A percentile compares a stretch with the other conserved stretches of the same genome.
Evolutionary conservation across 2,888 invertebrate species (phyloP).

Genomic region (Drepanosiphum platanoidis): DNA sequence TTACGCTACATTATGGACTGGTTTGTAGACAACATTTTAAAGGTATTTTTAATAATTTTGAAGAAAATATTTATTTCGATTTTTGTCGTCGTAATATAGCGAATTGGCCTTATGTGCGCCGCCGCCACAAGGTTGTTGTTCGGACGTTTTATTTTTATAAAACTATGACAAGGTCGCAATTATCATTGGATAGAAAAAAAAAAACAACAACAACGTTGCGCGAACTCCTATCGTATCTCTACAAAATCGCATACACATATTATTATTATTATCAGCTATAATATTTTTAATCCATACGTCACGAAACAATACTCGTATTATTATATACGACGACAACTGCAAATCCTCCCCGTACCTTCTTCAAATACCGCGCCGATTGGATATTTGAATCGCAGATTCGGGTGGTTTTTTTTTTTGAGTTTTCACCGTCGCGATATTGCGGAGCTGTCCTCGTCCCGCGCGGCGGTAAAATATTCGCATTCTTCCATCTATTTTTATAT

Average conservation of each 20-base stretch:
- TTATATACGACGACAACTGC: background rate
- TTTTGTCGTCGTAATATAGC: no score
- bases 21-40: no score
- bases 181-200: background rate
- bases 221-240: background rate
- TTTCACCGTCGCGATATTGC: slow-evolving; percentile 15
- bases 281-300: no score
- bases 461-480: slow-evolving; percentile 50
- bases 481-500: slow-evolving; percentile 53
- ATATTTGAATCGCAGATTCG: slow-evolving; percentile 44
- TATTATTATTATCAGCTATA: background rate
- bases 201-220: background rate
- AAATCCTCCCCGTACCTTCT: no score
- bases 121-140: no score
- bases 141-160: background rate
- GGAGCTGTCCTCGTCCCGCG: slow-evolving; percentile 27
- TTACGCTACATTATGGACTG: no score
- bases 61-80: no score
- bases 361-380: no score
- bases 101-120: no score
- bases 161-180: background rate
- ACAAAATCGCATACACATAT: background rate
- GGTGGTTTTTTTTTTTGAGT: background rate
- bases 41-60: no score
- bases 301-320: background rate